Conservation (phyloP, 2,797 vertebrate species). For the Myripristis murdjan region DNA sequence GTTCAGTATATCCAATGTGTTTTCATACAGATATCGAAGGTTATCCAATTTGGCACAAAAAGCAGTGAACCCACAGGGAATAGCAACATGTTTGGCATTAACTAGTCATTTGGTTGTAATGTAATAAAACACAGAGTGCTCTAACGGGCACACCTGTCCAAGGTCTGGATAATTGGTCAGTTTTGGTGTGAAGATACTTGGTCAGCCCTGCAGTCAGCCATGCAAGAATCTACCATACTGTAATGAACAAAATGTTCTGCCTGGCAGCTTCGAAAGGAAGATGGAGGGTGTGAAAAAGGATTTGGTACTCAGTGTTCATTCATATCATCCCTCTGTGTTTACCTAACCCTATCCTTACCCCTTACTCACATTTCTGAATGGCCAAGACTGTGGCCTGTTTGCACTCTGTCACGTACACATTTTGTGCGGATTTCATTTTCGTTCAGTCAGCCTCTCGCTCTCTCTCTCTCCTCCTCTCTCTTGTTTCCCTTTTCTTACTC, state of each 20-base stretch:
- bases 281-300: too few relatives aligned
- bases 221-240: not conserved
- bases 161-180: slow-evolving; percentile 1
- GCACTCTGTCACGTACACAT: not conserved
- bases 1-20: not conserved
- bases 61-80: not conserved
- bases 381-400: not conserved
- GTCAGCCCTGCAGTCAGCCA: slow-evolving; percentile 2
- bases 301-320: too few relatives aligned
- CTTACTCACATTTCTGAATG: slow-evolving; percentile 5
- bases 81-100: not conserved
- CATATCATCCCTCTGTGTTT: too few relatives aligned
- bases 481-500: too few relatives aligned
- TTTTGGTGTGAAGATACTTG: too few relatives aligned
- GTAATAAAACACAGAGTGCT: slow-evolving; percentile 18
- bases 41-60: not conserved
- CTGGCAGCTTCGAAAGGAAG: too few relatives aligned
- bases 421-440: too few relatives aligned
- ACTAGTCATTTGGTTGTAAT: not conserved
- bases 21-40: not conserved
- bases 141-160: not conserved
- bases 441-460: too few relatives aligned
- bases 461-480: too few relatives aligned
- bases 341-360: too few relatives aligned
- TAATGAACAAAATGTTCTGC: too few relatives aligned